Base-by-base conservation (phyloP, 2,888 invertebrate genomes). In the Clusia tigrina region DNA sequence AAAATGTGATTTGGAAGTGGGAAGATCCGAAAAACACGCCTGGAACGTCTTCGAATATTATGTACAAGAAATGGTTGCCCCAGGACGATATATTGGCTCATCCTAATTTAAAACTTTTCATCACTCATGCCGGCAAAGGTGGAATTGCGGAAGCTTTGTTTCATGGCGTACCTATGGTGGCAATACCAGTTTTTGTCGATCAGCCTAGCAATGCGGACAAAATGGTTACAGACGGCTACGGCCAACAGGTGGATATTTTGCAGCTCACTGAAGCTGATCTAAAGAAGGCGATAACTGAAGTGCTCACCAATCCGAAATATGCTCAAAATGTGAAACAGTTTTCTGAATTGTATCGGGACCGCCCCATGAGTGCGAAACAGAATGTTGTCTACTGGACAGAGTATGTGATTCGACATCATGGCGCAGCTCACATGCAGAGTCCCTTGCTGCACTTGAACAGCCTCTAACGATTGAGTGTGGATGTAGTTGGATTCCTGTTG, bases 1-100 rank as follows among this genome's bases (percentile, higher is more conserved):
- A 89, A 61, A 87, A 85, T 2, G 86, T 91, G 0, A 73, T 91
- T n/a, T 90, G 89, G 89, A 90, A 91, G 82, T 91, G 88, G 88
- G 90, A 90, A 73, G 74, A 75, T 24, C 86, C 87, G 0, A 85
- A 87, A 1, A 79, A 80, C 2, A 74, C 88, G 0, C 79, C 79
- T 0, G 82, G 81, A 1, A 73, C 80, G 2, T 78, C 86, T 0
- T 17, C 72, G 1, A 86, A 86, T 64, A 84, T 86, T 1, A 76
- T 83, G 2, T 79, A 85, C 48, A 72, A 74, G 60, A 87, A 88
- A 68, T 91, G 91, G 91, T 74, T 91, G 18, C 91, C 91, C 0
- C 91, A 91, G 72, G 87, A 86, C 62, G 89, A 89, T 69, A 86
- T 90, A 51, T 78, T 90, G 79, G 88, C 87, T 1, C 88, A 89